Conservation (phyloP, 2,888 invertebrate genomes). For the Dynastes hyllus region DNA sequence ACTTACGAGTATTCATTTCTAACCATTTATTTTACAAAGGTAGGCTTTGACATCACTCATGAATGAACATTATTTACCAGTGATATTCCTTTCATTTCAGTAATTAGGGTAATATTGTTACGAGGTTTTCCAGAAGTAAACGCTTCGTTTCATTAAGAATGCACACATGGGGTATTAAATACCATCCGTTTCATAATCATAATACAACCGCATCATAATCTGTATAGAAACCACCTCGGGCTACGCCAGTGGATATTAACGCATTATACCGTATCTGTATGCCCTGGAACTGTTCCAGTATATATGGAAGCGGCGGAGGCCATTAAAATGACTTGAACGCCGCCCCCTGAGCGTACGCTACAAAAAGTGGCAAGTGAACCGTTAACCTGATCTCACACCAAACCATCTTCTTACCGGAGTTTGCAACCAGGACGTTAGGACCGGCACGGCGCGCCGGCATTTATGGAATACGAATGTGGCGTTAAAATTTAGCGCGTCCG, state of each 20-base stretch:
- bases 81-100: too few relatives aligned
- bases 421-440: not conserved
- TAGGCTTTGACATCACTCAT: too few relatives aligned
- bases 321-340: slow-evolving; percentile 27
- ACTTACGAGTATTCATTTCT: too few relatives aligned
- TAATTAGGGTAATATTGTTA: too few relatives aligned
- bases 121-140: too few relatives aligned
- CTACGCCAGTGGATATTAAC: slow-evolving; percentile 11
- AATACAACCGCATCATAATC: not conserved
- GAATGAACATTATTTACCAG: too few relatives aligned
- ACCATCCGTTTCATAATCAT: not conserved
- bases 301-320: not conserved
- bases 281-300: slow-evolving; percentile 27
- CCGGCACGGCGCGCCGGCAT: not conserved
- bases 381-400: slow-evolving; percentile 25
- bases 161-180: not conserved
- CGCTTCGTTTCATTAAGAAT: too few relatives aligned
- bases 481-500: slow-evolving; percentile 10
- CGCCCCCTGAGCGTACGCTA: not conserved
- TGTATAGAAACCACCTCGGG: not conserved
- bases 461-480: slow-evolving; percentile 21
- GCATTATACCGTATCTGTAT: slow-evolving; percentile 2
- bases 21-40: too few relatives aligned
- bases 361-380: slow-evolving; percentile 26
- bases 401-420: slow-evolving; percentile 17